Percentiles rank a stretch among this genome's conserved stretches.
Evolutionary conservation across 2,797 vertebrate species (phyloP).

Genomic region (Poecilia picta): DNA sequence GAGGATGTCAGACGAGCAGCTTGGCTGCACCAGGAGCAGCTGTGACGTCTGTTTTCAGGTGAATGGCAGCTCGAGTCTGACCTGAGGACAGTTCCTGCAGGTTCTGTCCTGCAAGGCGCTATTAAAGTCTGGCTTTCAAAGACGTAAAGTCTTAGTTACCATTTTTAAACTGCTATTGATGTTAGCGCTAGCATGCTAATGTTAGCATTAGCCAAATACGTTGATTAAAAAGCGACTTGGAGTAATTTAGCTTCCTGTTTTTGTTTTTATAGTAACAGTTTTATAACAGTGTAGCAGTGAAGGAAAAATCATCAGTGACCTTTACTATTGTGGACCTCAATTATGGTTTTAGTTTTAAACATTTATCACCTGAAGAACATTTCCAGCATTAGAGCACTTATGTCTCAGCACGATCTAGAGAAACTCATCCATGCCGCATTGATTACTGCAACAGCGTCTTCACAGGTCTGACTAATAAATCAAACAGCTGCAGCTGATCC

Average conservation of each 20-base stretch:
- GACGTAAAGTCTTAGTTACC: not conserved
- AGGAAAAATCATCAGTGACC: too few species aligned
- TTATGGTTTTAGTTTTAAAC: not conserved
- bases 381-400: too few species aligned
- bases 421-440: too few species aligned
- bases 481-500: too few species aligned
- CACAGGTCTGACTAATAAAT: too few species aligned
- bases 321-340: too few species aligned
- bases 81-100: not conserved
- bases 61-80: conserved; percentile 33
- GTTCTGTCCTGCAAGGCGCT: conserved; percentile 22
- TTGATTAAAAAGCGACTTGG: not conserved
- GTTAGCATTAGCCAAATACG: not conserved
- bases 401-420: too few species aligned
- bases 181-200: not conserved
- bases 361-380: too few species aligned
- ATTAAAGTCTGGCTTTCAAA: conserved; percentile 16
- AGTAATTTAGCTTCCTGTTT: not conserved
- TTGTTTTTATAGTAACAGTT: not conserved
- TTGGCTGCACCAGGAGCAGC: conserved; percentile 33
- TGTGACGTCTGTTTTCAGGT: conserved; percentile 32
- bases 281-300: not conserved
- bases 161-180: not conserved
- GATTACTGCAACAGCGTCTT: too few species aligned
- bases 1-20: conserved; percentile 46